phyloP scores from a whole-genome alignment of 2,888 invertebrate genomes.

The Mimumesa dahlbomi region DNA sequence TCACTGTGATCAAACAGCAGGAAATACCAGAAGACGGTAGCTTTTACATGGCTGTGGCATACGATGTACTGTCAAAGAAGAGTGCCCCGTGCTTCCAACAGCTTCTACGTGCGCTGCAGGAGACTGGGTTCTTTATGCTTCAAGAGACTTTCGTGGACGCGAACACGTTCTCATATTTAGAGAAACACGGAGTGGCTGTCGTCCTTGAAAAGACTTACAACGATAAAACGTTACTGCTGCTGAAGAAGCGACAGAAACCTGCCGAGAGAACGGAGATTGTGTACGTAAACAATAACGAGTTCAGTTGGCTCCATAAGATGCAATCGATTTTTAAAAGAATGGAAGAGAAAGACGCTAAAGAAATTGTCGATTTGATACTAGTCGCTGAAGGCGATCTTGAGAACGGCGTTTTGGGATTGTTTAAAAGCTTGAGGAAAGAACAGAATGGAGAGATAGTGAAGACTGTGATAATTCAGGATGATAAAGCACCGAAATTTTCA shows the following conservation, averaged over 20 bases:
- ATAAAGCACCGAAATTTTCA: constrained; percentile 85
- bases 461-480: constrained; percentile 84
- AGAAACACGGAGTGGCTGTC: constrained; percentile 53
- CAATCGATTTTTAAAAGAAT: constrained; percentile 72
- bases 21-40: constrained; percentile 82
- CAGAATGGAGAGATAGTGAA: constrained; percentile 84
- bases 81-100: constrained; percentile 29
- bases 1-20: constrained; percentile 83
- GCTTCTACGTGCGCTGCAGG: constrained; percentile 49
- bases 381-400: constrained; percentile 85
- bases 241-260: constrained; percentile 60
- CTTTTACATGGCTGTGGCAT: constrained; percentile 81
- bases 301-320: constrained; percentile 77
- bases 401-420: constrained; percentile 91
- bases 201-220: constrained; percentile 67
- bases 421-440: constrained; percentile 92
- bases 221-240: constrained; percentile 58
- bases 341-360: constrained; percentile 80
- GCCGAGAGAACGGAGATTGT: constrained; percentile 69
- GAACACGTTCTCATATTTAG: not conserved
- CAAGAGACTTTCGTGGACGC: constrained; percentile 57
- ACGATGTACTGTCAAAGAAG: constrained; percentile 80
- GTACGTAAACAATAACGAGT: constrained; percentile 70
- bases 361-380: constrained; percentile 84
- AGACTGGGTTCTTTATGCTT: constrained; percentile 71